Percentiles rank a stretch among this genome's conserved stretches.
phyloP scores from a whole-genome alignment of 1,140 invertebrate species.

The Tachypleus tridentatus region DNA sequence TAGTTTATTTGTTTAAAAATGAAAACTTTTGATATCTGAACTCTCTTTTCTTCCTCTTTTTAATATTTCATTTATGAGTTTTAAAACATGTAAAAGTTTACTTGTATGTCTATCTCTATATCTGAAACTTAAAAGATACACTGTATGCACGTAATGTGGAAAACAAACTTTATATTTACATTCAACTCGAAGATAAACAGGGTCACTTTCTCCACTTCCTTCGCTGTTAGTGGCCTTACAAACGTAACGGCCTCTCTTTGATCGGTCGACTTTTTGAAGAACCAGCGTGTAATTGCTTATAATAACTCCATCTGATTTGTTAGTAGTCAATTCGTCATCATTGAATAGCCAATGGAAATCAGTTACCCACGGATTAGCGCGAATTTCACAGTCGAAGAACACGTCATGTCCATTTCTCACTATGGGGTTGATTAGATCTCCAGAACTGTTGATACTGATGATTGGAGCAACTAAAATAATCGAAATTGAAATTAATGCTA shows the following conservation, averaged over 20 bases:
- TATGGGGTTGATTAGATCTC: no score
- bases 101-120: no score
- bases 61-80: no score
- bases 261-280: constrained; percentile 28
- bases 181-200: constrained; percentile 71
- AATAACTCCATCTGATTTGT: constrained; percentile 51
- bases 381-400: constrained; percentile 77
- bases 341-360: constrained; percentile 70
- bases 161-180: constrained; percentile 46
- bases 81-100: no score
- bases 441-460: no score
- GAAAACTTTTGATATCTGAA: no score
- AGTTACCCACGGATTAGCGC: constrained; percentile 67
- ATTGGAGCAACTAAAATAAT: no score
- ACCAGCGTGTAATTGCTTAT: constrained; percentile 55
- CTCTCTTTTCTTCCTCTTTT: no score
- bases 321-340: constrained; percentile 28
- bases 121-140: no score
- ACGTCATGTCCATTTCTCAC: constrained; percentile 43
- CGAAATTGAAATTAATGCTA: no score
- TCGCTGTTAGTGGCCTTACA: constrained; percentile 80
- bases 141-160: no score
- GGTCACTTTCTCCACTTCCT: constrained; percentile 69
- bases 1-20: no score
- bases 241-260: constrained; percentile 46